Conservation (phyloP, 2,797 vertebrate genomes). For the Numenius phaeopus region DNA sequence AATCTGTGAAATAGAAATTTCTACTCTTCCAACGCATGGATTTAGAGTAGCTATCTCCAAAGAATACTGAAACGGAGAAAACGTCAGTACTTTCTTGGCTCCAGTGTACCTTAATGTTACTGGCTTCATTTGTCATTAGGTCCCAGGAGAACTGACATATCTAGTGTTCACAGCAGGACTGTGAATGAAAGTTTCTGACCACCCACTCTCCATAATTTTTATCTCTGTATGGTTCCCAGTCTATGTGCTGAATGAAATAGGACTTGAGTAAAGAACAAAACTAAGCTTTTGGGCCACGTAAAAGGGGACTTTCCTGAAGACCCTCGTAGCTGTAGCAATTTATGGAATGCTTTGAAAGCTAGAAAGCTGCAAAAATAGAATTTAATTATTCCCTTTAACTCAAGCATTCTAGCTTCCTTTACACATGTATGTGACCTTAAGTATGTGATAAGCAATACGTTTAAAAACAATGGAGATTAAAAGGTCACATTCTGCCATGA, state of each 20-base stretch:
- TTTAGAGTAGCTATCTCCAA: background rate
- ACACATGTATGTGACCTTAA: fast-evolving
- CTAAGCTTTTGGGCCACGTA: background rate
- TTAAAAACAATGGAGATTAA: background rate
- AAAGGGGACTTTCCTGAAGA: background rate
- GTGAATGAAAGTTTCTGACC: constrained; percentile 31
- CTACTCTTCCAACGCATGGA: background rate
- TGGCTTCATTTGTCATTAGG: background rate
- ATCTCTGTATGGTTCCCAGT: constrained; percentile 1
- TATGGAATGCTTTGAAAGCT: background rate
- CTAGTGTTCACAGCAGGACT: background rate
- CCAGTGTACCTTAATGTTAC: background rate
- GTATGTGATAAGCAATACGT: background rate
- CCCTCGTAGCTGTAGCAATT: background rate
- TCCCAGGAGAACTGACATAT: background rate
- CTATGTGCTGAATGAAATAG: background rate
- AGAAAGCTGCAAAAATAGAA: background rate
- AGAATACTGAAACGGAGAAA: background rate
- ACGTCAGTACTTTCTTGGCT: fast-evolving
- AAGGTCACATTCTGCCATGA: background rate
- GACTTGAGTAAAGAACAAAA: background rate
- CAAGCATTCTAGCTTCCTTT: background rate
- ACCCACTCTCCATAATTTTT: background rate
- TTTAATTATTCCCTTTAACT: background rate
- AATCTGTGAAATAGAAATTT: background rate